A percentile compares a stretch with the other conserved stretches of the same genome.
These are phyloP conservation scores for Xylota sylvarum DNA, from an alignment of 2,888 invertebrate genomes.

Conservation along the genomic window DNA sequence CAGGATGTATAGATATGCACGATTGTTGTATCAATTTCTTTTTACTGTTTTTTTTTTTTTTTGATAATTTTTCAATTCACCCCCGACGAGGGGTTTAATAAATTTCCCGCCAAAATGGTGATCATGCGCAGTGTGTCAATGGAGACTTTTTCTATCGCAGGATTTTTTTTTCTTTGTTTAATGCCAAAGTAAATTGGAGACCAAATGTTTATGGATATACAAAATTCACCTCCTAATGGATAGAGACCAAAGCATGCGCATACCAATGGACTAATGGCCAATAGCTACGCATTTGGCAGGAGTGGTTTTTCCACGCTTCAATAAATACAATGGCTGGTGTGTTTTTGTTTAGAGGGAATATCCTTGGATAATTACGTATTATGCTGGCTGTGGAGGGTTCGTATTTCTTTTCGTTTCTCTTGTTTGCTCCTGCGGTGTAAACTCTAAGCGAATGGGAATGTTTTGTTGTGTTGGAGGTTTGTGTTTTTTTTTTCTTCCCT, in stretches of 20 bases:
- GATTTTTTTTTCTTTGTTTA: neutral
- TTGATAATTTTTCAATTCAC: conserved; percentile 17
- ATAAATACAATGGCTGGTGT: conserved; percentile 76
- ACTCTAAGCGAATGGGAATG: conserved; percentile 66
- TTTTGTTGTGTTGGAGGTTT: conserved; percentile 54
- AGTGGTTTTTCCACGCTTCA: conserved; percentile 77
- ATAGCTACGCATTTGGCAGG: conserved; percentile 76
- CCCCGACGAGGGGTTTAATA: neutral
- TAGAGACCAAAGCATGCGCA: conserved; percentile 67
- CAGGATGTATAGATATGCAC: conserved; percentile 35
- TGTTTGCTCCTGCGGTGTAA: neutral
- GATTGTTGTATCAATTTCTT: too few relatives aligned
- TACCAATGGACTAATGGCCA: conserved; percentile 68
- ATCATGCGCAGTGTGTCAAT: conserved; percentile 47
- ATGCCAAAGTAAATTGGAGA: conserved; percentile 58
- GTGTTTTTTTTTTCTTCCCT: too few relatives aligned
- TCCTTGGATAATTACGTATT: conserved; percentile 76
- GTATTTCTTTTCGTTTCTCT: neutral
- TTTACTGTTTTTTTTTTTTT: conserved; percentile 10
- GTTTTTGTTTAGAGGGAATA: conserved; percentile 76
- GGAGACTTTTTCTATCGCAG: conserved; percentile 65
- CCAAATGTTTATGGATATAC: conserved; percentile 26
- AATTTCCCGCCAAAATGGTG: conserved; percentile 68
- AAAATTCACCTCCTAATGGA: conserved; percentile 45
- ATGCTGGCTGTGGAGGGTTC: conserved; percentile 34